Percentiles rank a stretch among this genome's conserved stretches.
phyloP scores from a whole-genome alignment of 2,888 invertebrate genomes.

The Nineta flava region DNA sequence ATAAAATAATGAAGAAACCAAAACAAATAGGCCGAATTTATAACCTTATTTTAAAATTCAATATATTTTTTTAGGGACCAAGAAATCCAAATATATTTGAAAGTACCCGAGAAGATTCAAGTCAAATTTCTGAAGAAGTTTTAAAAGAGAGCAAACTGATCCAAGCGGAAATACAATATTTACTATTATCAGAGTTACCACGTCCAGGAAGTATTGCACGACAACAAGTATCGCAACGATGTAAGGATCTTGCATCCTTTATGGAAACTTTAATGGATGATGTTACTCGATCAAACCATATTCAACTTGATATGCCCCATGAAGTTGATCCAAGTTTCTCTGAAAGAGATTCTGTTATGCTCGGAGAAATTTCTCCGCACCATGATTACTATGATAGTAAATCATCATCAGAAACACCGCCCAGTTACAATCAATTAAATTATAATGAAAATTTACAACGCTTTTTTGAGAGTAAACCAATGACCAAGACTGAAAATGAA shows the following conservation, averaged over 20 bases:
- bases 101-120: slow-evolving; percentile 23
- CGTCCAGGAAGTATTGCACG: slow-evolving; percentile 40
- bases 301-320: slow-evolving; percentile 39
- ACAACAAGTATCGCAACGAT: slow-evolving; percentile 48
- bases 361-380: slow-evolving; percentile 73
- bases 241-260: slow-evolving; percentile 54
- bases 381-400: slow-evolving; percentile 66
- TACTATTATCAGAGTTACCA: slow-evolving; percentile 38
- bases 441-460: slow-evolving; percentile 58
- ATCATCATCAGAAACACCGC: slow-evolving; percentile 61
- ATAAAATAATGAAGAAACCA: too few species aligned
- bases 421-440: slow-evolving; percentile 73
- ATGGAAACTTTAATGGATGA: slow-evolving; percentile 63
- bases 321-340: slow-evolving; percentile 43
- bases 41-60: slow-evolving; percentile 1
- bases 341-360: slow-evolving; percentile 65
- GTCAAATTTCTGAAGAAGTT: slow-evolving; percentile 40
- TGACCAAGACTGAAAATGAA: slow-evolving; percentile 40
- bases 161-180: slow-evolving; percentile 47
- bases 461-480: slow-evolving; percentile 50
- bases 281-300: slow-evolving; percentile 37
- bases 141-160: slow-evolving; percentile 40
- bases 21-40: too few species aligned
- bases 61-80: slow-evolving; percentile 44
- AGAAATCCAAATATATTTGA: slow-evolving; percentile 59